Evolutionary conservation across 2,888 invertebrate species (phyloP), one percentile per base, ranked within the genome.

Genomic region (Tuberolachnus salignus): DNA sequence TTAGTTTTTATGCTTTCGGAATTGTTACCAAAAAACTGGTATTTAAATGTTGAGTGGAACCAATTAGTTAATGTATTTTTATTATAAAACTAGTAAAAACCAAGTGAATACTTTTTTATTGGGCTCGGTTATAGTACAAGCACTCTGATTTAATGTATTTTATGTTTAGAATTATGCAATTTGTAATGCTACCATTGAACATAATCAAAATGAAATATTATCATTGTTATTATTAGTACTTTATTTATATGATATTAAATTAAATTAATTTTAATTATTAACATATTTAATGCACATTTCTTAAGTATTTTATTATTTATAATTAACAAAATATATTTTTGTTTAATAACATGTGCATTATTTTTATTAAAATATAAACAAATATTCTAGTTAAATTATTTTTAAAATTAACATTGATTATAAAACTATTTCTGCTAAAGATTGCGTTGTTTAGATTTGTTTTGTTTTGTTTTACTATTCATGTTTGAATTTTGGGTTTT

Each of bases 111-210:
- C 44, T 57, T 70, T 46, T n/a, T 2, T 16, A 57, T 46, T n/a
- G 9, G 44, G n/a, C 57, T 71, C 16, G 34, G 16, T 64, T 64
- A 44, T 42, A n/a, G 44, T 70, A 70, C 21, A 55, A 70, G 19
- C 19, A 44, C 10, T 57, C 11, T 11, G 19, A 57, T 44, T 70
- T 44, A 23, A 71, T 71, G 1, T 46, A 44, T 23, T 57, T 70
- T 14, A 21, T 42, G 34, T 55, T 51, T n/a, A 51, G n/a, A 53
- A n/a, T 69, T 13, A 6, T 49, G 3, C 23, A 49, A 49, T 53
- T 34, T 67, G n/a, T 69, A 53, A 69, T 53, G 4, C 51, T 67
- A 34, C 21, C 67, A 67, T 26, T 69, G 51, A 53, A 69, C n/a
- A 69, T 53, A 53, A 69, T 53, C n/a, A 34, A 69, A 69, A 34